Percentiles rank a stretch among this genome's conserved stretches.
phyloP scores from a whole-genome alignment of 2,888 invertebrate genomes.

The Sinhomidia bicolor region DNA sequence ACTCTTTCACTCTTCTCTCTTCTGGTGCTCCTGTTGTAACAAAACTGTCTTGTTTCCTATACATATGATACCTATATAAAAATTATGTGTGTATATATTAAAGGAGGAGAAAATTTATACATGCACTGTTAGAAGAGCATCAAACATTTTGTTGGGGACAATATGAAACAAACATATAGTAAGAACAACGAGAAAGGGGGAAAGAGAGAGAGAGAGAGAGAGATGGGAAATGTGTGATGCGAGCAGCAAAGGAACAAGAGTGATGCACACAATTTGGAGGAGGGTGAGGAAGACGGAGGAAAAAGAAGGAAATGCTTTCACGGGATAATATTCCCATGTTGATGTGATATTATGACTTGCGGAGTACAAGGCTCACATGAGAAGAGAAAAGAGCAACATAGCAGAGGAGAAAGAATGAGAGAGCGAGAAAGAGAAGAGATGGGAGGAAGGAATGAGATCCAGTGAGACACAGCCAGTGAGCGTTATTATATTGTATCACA shows the following conservation, averaged over 20 bases:
- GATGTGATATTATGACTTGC: constrained; percentile 68
- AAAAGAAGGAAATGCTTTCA: constrained; percentile 69
- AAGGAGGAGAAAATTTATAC: background rate
- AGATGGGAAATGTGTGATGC: no score
- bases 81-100: no score
- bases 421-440: constrained; percentile 38
- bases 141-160: constrained; percentile 5
- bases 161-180: background rate
- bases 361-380: constrained; percentile 31
- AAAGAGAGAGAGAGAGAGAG: constrained; percentile 5
- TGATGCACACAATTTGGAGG: constrained; percentile 56
- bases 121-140: background rate
- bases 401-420: constrained; percentile 1
- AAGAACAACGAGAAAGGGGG: background rate
- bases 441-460: constrained; percentile 7
- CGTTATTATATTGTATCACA: constrained; percentile 40
- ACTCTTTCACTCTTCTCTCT: background rate
- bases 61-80: no score
- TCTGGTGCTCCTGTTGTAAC: background rate
- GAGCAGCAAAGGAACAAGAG: constrained; percentile 9
- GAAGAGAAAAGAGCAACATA: constrained; percentile 1
- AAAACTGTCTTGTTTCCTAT: background rate
- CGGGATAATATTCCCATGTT: constrained; percentile 68
- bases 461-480: background rate
- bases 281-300: constrained; percentile 13